Evolutionary conservation across 2,113 vertebrate genomes (phyloP).

Genomic region (Caloenas nicobarica): DNA sequence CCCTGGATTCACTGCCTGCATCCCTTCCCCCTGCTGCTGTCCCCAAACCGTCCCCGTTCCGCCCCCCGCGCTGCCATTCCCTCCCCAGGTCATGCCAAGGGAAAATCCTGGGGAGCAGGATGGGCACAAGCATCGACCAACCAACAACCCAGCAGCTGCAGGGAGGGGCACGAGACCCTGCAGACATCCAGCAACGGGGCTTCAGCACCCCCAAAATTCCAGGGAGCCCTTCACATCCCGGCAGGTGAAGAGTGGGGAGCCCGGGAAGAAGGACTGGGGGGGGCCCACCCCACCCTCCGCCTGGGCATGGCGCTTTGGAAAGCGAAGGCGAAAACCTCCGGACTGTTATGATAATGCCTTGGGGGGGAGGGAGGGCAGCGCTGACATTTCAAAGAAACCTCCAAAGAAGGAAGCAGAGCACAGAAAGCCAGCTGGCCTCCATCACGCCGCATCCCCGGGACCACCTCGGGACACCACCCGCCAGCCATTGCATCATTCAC

Average conservation of each 20-base stretch:
- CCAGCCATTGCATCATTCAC: neutral
- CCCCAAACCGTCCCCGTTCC: neutral
- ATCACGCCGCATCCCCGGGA: neutral
- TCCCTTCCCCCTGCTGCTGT: conserved; percentile 45
- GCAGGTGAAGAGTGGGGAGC: neutral
- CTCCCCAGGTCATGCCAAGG: neutral
- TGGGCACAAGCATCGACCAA: neutral
- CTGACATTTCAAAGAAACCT: conserved; percentile 19
- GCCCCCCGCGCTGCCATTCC: neutral
- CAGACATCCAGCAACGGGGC: neutral
- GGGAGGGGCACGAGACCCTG: neutral
- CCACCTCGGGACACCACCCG: neutral
- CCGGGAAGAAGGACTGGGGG: neutral
- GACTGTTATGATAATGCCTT: neutral
- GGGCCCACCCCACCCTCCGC: neutral
- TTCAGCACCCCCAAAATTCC: neutral
- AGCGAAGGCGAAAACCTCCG: neutral
- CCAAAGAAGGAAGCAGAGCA: conserved; percentile 61
- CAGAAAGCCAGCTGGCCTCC: neutral
- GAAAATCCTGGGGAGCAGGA: neutral
- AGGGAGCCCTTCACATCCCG: neutral
- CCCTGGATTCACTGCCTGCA: conserved; percentile 20
- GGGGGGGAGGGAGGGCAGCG: neutral
- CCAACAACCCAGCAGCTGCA: neutral
- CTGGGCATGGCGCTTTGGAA: neutral